Percentiles rank a stretch among this genome's conserved stretches.
phyloP scores from a whole-genome alignment of 1,140 invertebrate genomes.

The Lepidurus apus region DNA sequence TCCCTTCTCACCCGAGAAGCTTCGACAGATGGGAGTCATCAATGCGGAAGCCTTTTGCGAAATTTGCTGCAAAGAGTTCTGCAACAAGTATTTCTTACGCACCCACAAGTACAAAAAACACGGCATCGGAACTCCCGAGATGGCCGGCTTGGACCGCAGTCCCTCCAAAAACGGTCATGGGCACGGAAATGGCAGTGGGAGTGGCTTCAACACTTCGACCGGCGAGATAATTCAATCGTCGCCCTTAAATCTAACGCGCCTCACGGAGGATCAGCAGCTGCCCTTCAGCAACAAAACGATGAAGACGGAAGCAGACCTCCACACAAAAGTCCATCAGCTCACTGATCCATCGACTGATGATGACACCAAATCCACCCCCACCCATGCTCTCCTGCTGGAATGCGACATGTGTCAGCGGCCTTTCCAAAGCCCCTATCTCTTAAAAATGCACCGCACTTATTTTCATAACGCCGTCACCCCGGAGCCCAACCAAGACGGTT shows the following conservation, averaged over 20 bases:
- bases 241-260: slow-evolving; percentile 55
- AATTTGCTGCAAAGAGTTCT: slow-evolving; percentile 90
- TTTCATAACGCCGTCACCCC: slow-evolving; percentile 42
- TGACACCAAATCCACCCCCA: background rate
- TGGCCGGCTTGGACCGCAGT: slow-evolving; percentile 39
- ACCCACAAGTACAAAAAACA: slow-evolving; percentile 85
- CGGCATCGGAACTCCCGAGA: slow-evolving; percentile 57
- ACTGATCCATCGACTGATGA: background rate
- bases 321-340: slow-evolving; percentile 32
- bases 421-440: slow-evolving; percentile 52
- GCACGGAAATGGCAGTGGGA: slow-evolving; percentile 46
- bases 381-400: slow-evolving; percentile 38
- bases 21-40: slow-evolving; percentile 69
- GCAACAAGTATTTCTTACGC: slow-evolving; percentile 88
- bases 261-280: slow-evolving; percentile 2
- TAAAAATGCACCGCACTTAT: slow-evolving; percentile 52
- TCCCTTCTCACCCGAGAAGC: slow-evolving; percentile 51
- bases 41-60: slow-evolving; percentile 88
- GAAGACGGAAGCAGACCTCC: background rate
- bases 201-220: slow-evolving; percentile 42
- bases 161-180: slow-evolving; percentile 48
- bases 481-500: slow-evolving; percentile 1
- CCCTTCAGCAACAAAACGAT: background rate
- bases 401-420: slow-evolving; percentile 53
- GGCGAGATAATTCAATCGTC: slow-evolving; percentile 53